Percentiles rank a stretch among this genome's conserved stretches.
phyloP scores from a whole-genome alignment of 2,888 invertebrate genomes.

The Hirtodrosophila duncani region DNA sequence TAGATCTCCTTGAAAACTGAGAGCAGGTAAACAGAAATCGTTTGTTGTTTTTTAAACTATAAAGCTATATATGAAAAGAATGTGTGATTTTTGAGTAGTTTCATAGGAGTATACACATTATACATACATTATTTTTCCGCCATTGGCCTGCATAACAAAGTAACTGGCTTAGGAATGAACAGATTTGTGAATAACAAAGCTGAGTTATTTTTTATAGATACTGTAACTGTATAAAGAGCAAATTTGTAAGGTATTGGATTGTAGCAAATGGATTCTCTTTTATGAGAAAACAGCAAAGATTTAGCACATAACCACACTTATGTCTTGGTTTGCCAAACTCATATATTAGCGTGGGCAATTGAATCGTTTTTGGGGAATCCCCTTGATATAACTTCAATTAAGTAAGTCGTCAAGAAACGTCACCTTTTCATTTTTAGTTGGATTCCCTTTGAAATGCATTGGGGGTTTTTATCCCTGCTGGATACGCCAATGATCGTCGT shows the following conservation, averaged over 20 bases:
- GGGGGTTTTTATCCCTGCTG: too few species aligned
- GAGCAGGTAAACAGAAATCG: conserved; percentile 30
- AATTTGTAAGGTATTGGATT: conserved; percentile 57
- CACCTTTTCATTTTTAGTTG: too few species aligned
- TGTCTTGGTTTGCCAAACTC: too few species aligned
- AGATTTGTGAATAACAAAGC: conserved; percentile 19
- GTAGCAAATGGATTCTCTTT: conserved; percentile 44
- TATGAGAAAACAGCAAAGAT: conserved; percentile 1
- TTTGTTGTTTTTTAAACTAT: conserved; percentile 2
- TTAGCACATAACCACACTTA: conserved; percentile 1
- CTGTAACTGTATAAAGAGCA: conserved; percentile 49
- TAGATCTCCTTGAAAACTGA: conserved; percentile 20
- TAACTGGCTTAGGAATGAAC: conserved; percentile 55
- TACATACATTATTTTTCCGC: too few species aligned
- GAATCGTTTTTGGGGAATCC: too few species aligned
- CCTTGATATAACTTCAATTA: too few species aligned
- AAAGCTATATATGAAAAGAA: conserved; percentile 26
- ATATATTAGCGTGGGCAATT: too few species aligned
- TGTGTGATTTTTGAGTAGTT: conserved; percentile 47
- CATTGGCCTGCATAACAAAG: too few species aligned
- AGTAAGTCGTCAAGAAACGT: too few species aligned
- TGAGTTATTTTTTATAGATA: conserved; percentile 62
- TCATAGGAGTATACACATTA: neutral
- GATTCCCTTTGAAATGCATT: too few species aligned
- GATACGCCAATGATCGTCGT: too few species aligned